phyloP scores from a whole-genome alignment of 1,140 invertebrate species.

The Babylonia areolata region DNA sequence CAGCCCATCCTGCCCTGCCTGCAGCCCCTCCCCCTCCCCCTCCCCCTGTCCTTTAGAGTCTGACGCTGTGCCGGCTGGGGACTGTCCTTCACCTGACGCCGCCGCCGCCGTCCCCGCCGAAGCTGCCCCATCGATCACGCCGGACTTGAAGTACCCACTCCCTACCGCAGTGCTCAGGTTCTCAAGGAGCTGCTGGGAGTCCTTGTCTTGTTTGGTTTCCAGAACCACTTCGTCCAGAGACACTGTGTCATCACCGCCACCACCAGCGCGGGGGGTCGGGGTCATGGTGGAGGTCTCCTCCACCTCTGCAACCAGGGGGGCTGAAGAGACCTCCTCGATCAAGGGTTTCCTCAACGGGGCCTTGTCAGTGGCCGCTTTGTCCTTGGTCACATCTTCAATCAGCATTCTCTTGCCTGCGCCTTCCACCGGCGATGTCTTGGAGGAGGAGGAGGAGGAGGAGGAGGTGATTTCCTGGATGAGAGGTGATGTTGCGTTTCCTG shows the following conservation, averaged over 20 bases:
- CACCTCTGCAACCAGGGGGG: not conserved
- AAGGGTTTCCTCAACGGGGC: not conserved
- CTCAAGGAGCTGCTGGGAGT: slow-evolving; percentile 39
- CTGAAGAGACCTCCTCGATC: slow-evolving; percentile 19
- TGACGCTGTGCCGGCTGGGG: not conserved
- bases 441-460: slow-evolving; percentile 3
- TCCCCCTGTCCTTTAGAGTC: slow-evolving; percentile 16
- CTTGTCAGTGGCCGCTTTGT: not conserved
- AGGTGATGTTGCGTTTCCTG: not conserved
- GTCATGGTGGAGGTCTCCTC: not conserved
- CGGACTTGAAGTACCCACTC: slow-evolving; percentile 37
- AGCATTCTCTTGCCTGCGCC: slow-evolving; percentile 16
- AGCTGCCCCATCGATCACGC: slow-evolving; percentile 30
- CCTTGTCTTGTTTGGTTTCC: slow-evolving; percentile 22
- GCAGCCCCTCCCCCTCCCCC: slow-evolving; percentile 46
- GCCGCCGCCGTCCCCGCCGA: too few relatives aligned
- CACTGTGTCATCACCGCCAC: slow-evolving; percentile 22
- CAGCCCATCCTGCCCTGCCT: slow-evolving; percentile 48
- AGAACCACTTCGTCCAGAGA: slow-evolving; percentile 26
- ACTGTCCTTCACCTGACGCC: not conserved
- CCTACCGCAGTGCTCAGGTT: slow-evolving; percentile 28
- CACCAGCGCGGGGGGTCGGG: not conserved
- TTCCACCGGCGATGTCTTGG: not conserved
- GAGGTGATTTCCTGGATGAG: too few relatives aligned
- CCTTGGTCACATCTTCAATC: slow-evolving; percentile 42